Conservation (phyloP, 2,797 vertebrate genomes). For the Pogonophryne albipinna region DNA sequence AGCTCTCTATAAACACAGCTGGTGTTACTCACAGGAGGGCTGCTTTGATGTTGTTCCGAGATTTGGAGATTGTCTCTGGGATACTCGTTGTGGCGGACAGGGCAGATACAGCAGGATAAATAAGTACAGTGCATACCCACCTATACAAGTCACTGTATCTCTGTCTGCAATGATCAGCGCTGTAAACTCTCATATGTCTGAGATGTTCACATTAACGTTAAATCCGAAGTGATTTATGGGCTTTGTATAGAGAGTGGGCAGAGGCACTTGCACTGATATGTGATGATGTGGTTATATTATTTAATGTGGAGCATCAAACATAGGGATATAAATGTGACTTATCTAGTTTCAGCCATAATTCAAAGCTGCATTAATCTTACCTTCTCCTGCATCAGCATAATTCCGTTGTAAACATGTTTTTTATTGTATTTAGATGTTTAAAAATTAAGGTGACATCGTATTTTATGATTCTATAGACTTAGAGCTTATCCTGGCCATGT, state of each 20-base stretch:
- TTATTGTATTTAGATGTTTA: neutral
- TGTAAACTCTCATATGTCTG: conserved; percentile 35
- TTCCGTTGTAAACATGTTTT: neutral
- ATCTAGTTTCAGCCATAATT: neutral
- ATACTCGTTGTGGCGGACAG: conserved; percentile 45
- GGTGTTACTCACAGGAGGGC: conserved; percentile 69
- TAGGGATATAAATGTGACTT: neutral
- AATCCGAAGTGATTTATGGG: conserved; percentile 42
- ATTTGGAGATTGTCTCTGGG: conserved; percentile 48
- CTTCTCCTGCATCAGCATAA: neutral
- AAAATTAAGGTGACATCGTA: neutral
- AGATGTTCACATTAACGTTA: conserved; percentile 43
- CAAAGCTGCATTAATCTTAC: neutral
- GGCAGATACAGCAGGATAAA: conserved; percentile 33
- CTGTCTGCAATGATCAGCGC: conserved; percentile 33
- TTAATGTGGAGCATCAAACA: neutral
- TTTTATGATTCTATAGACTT: neutral
- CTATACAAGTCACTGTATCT: conserved; percentile 18
- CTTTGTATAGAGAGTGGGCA: conserved; percentile 1
- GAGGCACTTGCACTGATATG: conserved; percentile 10
- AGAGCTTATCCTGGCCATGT: neutral
- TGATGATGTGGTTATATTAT: neutral
- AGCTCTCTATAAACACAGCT: conserved; percentile 72
- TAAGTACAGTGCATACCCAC: conserved; percentile 3
- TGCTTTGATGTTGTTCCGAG: conserved; percentile 71